Evolutionary conservation across 2,888 invertebrate genomes (phyloP).

Genomic region (Clistopyga incitator): DNA sequence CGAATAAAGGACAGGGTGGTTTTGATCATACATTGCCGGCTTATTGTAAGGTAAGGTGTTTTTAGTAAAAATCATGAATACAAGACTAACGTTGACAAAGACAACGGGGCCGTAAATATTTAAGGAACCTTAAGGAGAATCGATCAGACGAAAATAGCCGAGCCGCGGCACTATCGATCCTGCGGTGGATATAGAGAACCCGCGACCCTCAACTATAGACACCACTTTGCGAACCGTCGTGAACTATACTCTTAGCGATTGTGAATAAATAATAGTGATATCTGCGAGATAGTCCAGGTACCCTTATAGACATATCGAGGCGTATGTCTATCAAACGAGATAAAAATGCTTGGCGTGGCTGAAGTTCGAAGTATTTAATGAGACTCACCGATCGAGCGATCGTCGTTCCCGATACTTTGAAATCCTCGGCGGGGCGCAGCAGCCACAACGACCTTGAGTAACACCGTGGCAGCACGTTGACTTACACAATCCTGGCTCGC

Average conservation of each 20-base stretch:
- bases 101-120: constrained; percentile 23
- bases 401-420: not conserved
- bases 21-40: no score
- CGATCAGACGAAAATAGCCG: constrained; percentile 61
- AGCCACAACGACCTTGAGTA: constrained; percentile 50
- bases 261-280: constrained; percentile 28
- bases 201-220: constrained; percentile 48
- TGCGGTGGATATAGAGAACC: constrained; percentile 36
- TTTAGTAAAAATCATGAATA: not conserved
- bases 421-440: constrained; percentile 47
- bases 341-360: constrained; percentile 15
- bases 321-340: constrained; percentile 1
- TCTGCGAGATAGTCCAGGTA: not conserved
- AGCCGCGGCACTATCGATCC: constrained; percentile 59
- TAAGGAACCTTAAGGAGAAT: constrained; percentile 29
- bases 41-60: not conserved
- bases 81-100: constrained; percentile 15
- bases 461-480: constrained; percentile 50
- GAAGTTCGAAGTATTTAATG: not conserved
- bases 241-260: constrained; percentile 3
- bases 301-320: constrained; percentile 2
- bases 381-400: constrained; percentile 51
- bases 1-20: not conserved
- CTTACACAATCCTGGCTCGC: constrained; percentile 36
- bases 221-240: constrained; percentile 27